These are phyloP conservation scores for Tretioscincus oriximinensis DNA, from an alignment of 2,113 vertebrate species.

Conservation along the genomic window DNA sequence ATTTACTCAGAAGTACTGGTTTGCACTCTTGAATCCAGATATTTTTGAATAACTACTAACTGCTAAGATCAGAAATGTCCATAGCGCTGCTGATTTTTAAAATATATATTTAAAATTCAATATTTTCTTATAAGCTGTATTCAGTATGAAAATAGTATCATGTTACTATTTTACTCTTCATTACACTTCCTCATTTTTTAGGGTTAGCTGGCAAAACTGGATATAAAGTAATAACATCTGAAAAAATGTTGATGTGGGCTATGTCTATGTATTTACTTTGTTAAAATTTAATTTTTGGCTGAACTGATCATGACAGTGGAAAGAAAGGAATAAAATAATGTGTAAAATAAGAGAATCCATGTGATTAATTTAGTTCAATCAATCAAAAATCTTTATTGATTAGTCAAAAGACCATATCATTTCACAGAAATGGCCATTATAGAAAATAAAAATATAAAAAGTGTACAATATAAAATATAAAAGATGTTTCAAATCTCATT, in stretches of 20 bases:
- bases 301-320: background rate
- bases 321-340: background rate
- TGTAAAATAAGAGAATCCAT: background rate
- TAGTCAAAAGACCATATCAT: no score
- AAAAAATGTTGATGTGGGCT: background rate
- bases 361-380: background rate
- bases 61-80: background rate
- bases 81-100: background rate
- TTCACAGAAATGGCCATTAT: no score
- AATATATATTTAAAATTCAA: no score
- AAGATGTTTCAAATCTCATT: no score
- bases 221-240: background rate
- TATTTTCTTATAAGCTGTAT: background rate
- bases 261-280: slow-evolving; percentile 2
- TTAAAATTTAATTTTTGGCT: slow-evolving; percentile 27
- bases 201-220: background rate
- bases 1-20: background rate
- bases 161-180: background rate
- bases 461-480: no score
- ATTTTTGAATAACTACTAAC: background rate
- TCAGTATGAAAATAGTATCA: background rate
- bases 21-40: background rate
- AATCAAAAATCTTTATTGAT: no score
- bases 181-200: background rate
- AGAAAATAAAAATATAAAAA: no score